Evolutionary conservation across 1,140 invertebrate genomes (phyloP), one percentile per base, ranked within the genome.

Genomic region (Fopius arisanus): DNA sequence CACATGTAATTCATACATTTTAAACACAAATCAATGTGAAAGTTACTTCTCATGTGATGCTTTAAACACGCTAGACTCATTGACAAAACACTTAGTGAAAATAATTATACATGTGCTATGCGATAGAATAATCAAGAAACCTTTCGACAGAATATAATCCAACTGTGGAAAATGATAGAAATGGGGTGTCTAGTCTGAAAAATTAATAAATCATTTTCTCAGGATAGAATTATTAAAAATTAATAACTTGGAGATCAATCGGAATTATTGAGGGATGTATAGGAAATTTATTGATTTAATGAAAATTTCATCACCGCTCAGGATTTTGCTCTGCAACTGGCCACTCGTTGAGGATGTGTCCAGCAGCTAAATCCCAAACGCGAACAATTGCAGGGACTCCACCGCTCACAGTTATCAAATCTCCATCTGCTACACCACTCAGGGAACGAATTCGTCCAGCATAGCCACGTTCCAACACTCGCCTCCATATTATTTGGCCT

Each of bases 401-500:
- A 14, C 94, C 94, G 70, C 91, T 92, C 0, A 96, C 90, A 0
- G 94, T 93, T 19, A 95, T 88, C 65, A 94, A 89, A 78, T 94
- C 92, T 78, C 88, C 85, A 76, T 93, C 88, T 54, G 89, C 84
- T 76, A 92, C 84, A 76, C 91, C 90, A 63, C 90, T 88, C 33
- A 90, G 81, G 26, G 90, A 87, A 76, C 80, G 79, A 63, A 88
- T 86, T 40, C 69, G 81, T 16, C 86, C 86, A 7, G 80, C 78
- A 70, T 79, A 82, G 76, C 88, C 90, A 75, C 88, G 86, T 82
- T 96, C 95, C 51, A 96, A 89, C 29, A 96, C 89, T 87, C 95
- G 92, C 69, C 95, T 90, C 94, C 95, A 97, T 78, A 94, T 83
- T 78, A 96, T 91, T 80, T 94, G 91, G 69, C 94, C 92, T 93